A percentile compares a stretch with the other conserved stretches of the same genome.
Evolutionary conservation across 2,888 invertebrate species (phyloP).

Genomic region (Heliconius sara): DNA sequence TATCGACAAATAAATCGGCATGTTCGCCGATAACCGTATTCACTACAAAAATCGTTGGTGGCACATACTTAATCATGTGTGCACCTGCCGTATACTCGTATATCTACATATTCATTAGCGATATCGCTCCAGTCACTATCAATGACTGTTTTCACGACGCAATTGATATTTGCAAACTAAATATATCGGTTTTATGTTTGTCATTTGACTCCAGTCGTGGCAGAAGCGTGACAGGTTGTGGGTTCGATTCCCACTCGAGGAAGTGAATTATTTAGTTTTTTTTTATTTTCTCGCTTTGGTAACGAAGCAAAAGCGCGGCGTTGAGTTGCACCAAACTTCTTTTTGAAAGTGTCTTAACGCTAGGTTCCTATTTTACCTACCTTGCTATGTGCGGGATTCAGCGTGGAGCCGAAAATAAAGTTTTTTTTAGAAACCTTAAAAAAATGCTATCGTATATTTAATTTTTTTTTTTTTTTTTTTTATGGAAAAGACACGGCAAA

Average conservation of each 20-base stretch:
- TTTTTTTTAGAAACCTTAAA: background rate
- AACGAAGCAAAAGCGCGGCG: no score
- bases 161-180: slow-evolving; percentile 21
- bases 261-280: no score
- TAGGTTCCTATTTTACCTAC: no score
- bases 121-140: slow-evolving; percentile 72
- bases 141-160: slow-evolving; percentile 70
- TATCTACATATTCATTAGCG: slow-evolving; percentile 76
- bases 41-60: slow-evolving; percentile 76
- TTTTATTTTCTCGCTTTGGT: no score
- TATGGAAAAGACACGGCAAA: no score
- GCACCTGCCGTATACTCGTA: slow-evolving; percentile 72
- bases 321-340: no score
- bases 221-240: no score
- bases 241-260: no score
- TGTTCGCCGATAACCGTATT: slow-evolving; percentile 65
- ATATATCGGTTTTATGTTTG: background rate
- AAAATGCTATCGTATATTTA: background rate
- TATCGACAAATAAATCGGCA: slow-evolving; percentile 61
- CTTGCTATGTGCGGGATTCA: no score
- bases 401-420: background rate
- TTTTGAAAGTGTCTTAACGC: no score
- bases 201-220: no score
- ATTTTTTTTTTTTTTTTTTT: no score
- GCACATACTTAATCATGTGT: slow-evolving; percentile 78